A percentile compares a stretch with the other conserved stretches of the same genome.
These are phyloP conservation scores for Salarias fasciatus DNA, from an alignment of 2,797 vertebrate species.

Conservation along the genomic window DNA sequence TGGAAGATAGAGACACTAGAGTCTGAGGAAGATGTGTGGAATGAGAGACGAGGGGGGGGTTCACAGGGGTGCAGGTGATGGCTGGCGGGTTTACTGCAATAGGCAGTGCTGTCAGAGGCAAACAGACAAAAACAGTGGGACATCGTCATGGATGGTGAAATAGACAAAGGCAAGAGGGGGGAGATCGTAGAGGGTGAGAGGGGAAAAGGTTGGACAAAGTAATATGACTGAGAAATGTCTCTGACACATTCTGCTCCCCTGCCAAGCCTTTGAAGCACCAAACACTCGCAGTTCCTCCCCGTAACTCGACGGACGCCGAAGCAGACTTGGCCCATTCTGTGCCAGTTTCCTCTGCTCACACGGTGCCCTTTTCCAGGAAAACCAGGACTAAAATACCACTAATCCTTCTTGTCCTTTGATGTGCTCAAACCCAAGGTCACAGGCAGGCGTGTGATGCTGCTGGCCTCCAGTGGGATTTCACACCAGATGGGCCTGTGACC, in stretches of 20 bases:
- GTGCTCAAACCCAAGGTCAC: slow-evolving; percentile 29
- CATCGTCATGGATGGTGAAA: slow-evolving; percentile 35
- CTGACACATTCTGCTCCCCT: slow-evolving; percentile 3
- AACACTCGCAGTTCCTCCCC: slow-evolving; percentile 1
- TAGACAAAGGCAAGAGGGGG: slow-evolving; percentile 37
- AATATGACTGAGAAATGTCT: slow-evolving; percentile 39
- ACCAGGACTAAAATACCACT: slow-evolving; percentile 7
- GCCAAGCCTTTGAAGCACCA: slow-evolving; percentile 1
- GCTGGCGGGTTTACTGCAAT: slow-evolving; percentile 18
- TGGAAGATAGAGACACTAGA: slow-evolving; percentile 22
- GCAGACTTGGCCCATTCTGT: slow-evolving; percentile 5
- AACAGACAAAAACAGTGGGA: slow-evolving; percentile 48
- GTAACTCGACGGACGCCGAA: not conserved
- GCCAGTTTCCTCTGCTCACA: slow-evolving; percentile 3
- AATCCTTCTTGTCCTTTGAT: slow-evolving; percentile 3
- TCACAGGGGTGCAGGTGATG: slow-evolving; percentile 20
- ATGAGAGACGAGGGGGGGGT: not conserved
- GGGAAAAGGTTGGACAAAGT: slow-evolving; percentile 23
- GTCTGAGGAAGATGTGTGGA: slow-evolving; percentile 14
- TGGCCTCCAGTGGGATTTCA: slow-evolving; percentile 37
- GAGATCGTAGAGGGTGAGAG: slow-evolving; percentile 6
- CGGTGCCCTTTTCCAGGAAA: slow-evolving; percentile 3
- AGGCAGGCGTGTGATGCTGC: slow-evolving; percentile 3
- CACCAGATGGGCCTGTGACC: slow-evolving; percentile 55
- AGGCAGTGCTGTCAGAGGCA: slow-evolving; percentile 29